Evolutionary conservation across 2,888 invertebrate genomes (phyloP).

Genomic region (Molanna angustata): DNA sequence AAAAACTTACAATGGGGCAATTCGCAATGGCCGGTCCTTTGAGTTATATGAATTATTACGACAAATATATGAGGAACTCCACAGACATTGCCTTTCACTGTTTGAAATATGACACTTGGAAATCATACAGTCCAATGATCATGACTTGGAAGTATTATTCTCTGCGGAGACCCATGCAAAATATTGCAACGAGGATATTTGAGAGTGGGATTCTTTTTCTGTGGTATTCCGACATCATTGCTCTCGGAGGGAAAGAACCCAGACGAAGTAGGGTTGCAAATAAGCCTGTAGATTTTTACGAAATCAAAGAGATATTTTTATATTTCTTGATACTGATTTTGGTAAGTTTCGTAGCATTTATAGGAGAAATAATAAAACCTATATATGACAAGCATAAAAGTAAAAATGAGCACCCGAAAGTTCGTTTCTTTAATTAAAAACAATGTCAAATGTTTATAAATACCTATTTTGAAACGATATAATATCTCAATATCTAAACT

Average conservation of each 20-base stretch:
- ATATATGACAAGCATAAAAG: too few species aligned
- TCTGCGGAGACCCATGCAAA: background rate
- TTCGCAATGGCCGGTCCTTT: constrained; percentile 4
- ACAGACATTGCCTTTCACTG: background rate
- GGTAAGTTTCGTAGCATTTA: too few species aligned
- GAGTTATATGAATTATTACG: background rate
- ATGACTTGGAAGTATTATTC: constrained; percentile 11
- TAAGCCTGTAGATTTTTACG: background rate
- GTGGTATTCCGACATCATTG: constrained; percentile 4
- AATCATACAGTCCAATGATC: constrained; percentile 3
- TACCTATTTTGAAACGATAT: too few species aligned
- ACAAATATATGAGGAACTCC: background rate
- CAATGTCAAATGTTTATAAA: too few species aligned
- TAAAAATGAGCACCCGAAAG: too few species aligned
- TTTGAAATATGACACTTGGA: background rate
- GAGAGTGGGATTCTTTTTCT: constrained; percentile 11
- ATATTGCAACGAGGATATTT: constrained; percentile 1
- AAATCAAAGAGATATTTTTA: background rate
- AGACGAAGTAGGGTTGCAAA: background rate
- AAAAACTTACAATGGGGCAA: constrained; percentile 1
- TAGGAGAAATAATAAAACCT: too few species aligned
- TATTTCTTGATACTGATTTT: too few species aligned
- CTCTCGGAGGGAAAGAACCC: background rate
- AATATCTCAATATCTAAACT: too few species aligned
- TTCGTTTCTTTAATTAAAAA: too few species aligned